Percentiles rank a stretch among this genome's conserved stretches.
Conservation (phyloP, 2,888 invertebrate genomes). For the Abscondita cerata region DNA sequence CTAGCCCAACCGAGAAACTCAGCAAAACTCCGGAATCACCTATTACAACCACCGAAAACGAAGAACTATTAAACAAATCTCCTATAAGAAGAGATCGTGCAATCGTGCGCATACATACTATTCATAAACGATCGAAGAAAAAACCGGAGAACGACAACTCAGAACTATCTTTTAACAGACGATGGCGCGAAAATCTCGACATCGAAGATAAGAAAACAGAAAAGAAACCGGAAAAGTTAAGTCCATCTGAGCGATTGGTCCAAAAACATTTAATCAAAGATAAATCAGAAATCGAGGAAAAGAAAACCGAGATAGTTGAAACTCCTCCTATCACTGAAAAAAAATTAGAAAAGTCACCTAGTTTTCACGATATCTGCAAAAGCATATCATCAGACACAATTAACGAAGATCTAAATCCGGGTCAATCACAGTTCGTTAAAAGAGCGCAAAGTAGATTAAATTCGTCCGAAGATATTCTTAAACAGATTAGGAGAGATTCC, state of each 20-base stretch:
- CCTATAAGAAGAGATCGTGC: conserved; percentile 75
- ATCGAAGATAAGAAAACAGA: conserved; percentile 59
- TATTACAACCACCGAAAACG: conserved; percentile 59
- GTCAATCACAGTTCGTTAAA: conserved; percentile 56
- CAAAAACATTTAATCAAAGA: conserved; percentile 78
- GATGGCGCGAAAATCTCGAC: conserved; percentile 71
- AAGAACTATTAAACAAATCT: conserved; percentile 48
- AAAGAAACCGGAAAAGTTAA: conserved; percentile 60
- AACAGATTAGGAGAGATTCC: conserved; percentile 62
- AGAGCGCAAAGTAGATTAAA: conserved; percentile 55
- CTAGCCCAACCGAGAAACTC: conserved; percentile 15
- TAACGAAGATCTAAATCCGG: conserved; percentile 63
- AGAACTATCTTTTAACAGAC: conserved; percentile 49
- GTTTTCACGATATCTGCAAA: conserved; percentile 64
- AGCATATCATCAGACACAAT: conserved; percentile 63
- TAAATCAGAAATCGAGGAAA: conserved; percentile 55
- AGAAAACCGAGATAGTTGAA: conserved; percentile 25
- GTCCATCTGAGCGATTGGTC: conserved; percentile 71
- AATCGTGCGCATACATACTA: conserved; percentile 76
- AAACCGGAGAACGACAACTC: conserved; percentile 41
- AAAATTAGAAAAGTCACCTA: conserved; percentile 53
- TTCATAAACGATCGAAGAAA: conserved; percentile 53
- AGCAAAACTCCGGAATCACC: conserved; percentile 40
- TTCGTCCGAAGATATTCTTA: conserved; percentile 51
- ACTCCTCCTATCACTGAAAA: conserved; percentile 7